Base-by-base conservation (phyloP, 2,888 invertebrate genomes). In the Leucoptera coffeella region DNA sequence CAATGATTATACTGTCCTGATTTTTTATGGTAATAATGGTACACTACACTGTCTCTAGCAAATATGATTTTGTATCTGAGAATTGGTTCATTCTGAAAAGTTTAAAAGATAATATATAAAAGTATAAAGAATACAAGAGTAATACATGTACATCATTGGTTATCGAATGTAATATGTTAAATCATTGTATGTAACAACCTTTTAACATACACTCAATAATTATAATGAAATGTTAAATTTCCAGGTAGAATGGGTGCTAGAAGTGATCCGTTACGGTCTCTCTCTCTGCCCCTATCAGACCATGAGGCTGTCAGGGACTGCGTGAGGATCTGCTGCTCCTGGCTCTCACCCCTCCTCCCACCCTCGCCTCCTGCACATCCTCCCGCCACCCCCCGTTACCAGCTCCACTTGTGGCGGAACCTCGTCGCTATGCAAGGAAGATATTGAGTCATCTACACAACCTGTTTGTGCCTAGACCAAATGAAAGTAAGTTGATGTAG, bases 281-380 rank as follows among this genome's bases (percentile, higher is more conserved):
- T 88, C 91, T 9, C n/a, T n/a, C 67, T 96, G 23, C 93, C 94
- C 0, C 62, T 96, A 24, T 75, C 81, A 17, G 95, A 96, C 57
- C 92, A 94, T 51, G 94, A 94, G 41, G 90, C 93, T 0, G 85
- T 96, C 27, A 84, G 93, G 36, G 94, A 95, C 56, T 96, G 95
- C 53, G 95, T 95, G 22, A 90, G 90, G 50, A 86, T 96, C 17
- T 96, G 96, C 50, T 95, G 94, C 54, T 93, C 96, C 47, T 97
- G 96, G 96, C 67, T 97, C 35, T 85, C 89, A 0, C 88, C 94
- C 3, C 67, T 96, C 34, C 75, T 87, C 36, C 80, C 85, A 1
- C 55, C 94, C 47, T 92, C 94, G 84, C n/a, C n/a, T n/a, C n/a
- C 69, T 95, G 30, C 85, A 90, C 1, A 79, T 88, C 37, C n/a